phyloP scores from a whole-genome alignment of 37 sponge, comb jelly and placozoan species.

The Chondrosia reniformis region DNA sequence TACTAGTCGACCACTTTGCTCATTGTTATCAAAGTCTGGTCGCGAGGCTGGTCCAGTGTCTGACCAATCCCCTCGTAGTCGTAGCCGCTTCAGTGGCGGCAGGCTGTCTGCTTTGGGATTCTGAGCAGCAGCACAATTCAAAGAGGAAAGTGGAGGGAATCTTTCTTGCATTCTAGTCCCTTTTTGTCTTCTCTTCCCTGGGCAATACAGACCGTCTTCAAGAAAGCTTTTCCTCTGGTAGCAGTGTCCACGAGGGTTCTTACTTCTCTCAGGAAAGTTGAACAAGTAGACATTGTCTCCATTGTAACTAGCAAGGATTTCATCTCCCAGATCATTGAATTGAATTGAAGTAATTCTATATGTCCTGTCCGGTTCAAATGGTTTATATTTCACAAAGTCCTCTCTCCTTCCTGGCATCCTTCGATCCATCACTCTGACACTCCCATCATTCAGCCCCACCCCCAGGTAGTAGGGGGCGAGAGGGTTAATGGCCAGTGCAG shows the following conservation, averaged over 20 bases:
- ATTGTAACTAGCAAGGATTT: constrained; percentile 76
- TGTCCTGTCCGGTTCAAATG: constrained; percentile 11
- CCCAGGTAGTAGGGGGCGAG: constrained; percentile 58
- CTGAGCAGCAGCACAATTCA: background rate
- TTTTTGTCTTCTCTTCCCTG: background rate
- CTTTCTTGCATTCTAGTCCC: background rate
- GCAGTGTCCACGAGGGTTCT: background rate
- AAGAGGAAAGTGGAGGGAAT: background rate
- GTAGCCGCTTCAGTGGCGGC: constrained; percentile 53
- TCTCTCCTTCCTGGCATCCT: constrained; percentile 23
- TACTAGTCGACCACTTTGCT: constrained; percentile 36
- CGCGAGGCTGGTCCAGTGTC: constrained; percentile 86
- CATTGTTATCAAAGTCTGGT: constrained; percentile 28
- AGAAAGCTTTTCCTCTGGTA: background rate
- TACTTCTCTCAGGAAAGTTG: constrained; percentile 17
- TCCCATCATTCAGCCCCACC: constrained; percentile 61
- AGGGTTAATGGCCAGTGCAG: constrained; percentile 68
- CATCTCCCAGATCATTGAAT: constrained; percentile 55
- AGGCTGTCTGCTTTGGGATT: background rate
- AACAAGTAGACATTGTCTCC: constrained; percentile 81
- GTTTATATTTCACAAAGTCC: constrained; percentile 27
- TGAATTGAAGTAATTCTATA: constrained; percentile 65
- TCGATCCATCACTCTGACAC: constrained; percentile 62
- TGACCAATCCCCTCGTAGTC: constrained; percentile 89
- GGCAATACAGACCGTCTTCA: constrained; percentile 17